Evolutionary conservation across 1,140 invertebrate species (phyloP).

Genomic region (Megalopta genalis): DNA sequence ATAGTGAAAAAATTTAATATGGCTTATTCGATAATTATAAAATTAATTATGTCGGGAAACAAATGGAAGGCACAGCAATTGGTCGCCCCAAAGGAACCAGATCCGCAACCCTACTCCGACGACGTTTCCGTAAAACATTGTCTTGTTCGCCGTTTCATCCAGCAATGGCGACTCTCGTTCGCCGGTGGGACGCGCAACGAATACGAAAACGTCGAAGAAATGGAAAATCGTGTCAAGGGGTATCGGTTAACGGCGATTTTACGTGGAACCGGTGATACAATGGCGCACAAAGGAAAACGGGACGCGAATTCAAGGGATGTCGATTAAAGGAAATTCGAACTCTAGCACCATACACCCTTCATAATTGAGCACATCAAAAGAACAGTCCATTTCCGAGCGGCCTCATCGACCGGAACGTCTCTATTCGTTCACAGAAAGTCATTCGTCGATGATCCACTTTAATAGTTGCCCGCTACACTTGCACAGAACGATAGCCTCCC

Average conservation of each 20-base stretch:
- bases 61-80: too few species aligned
- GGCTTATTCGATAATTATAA: too few species aligned
- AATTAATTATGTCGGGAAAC: too few species aligned
- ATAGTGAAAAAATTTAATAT: too few species aligned
- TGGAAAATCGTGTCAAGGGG: slow-evolving; percentile 10
- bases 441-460: slow-evolving; percentile 11
- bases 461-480: background rate
- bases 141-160: background rate
- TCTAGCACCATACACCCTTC: background rate
- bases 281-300: slow-evolving; percentile 6
- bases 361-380: slow-evolving; percentile 20
- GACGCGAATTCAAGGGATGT: background rate
- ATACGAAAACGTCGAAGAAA: background rate
- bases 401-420: background rate
- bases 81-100: too few species aligned
- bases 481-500: background rate
- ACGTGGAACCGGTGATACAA: slow-evolving; percentile 1
- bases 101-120: background rate
- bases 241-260: background rate
- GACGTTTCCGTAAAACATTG: too few species aligned
- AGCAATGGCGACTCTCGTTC: background rate
- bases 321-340: slow-evolving; percentile 32
- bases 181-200: background rate
- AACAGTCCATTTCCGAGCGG: slow-evolving; percentile 3
- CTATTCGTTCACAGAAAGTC: background rate